Evolutionary conservation across 2,888 invertebrate species (phyloP).

Genomic region (Dichetophora obliterata): DNA sequence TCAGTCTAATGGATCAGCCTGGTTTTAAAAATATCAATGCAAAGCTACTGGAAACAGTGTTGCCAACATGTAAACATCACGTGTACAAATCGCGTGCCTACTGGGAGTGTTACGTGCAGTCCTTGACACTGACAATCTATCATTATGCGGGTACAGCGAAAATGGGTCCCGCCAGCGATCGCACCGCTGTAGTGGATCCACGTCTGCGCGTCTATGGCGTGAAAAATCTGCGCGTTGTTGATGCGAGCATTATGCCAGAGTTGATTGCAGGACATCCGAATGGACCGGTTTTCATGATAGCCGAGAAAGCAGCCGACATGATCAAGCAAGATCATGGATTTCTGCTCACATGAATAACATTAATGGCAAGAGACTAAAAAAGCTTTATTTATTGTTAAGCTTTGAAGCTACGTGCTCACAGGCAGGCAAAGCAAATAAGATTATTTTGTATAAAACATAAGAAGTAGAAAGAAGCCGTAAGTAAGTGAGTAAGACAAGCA

Average conservation of each 20-base stretch:
- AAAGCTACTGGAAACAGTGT: slow-evolving; percentile 69
- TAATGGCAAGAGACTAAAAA: not conserved
- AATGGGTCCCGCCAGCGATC: slow-evolving; percentile 76
- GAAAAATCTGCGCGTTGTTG: slow-evolving; percentile 71
- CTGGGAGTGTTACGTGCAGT: slow-evolving; percentile 76
- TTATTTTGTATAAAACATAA: not conserved
- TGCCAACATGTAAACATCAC: slow-evolving; percentile 73
- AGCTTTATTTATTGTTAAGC: no score
- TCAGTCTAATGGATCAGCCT: slow-evolving; percentile 70
- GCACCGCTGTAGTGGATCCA: slow-evolving; percentile 76
- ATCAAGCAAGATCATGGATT: slow-evolving; percentile 70
- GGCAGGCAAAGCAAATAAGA: no score
- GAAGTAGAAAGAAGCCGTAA: slow-evolving; percentile 1
- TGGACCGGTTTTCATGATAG: slow-evolving; percentile 73
- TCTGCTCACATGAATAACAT: not conserved
- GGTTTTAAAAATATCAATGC: slow-evolving; percentile 73
- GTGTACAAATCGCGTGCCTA: slow-evolving; percentile 73
- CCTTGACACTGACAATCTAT: slow-evolving; percentile 75
- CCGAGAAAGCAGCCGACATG: slow-evolving; percentile 73
- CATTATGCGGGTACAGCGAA: slow-evolving; percentile 77
- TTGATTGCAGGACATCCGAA: slow-evolving; percentile 73
- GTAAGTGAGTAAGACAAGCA: not conserved
- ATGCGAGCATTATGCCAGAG: slow-evolving; percentile 73
- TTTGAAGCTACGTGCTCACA: no score
- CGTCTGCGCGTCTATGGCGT: slow-evolving; percentile 72